These are phyloP conservation scores for Notolabrus celidotus DNA, from an alignment of 2,797 vertebrate species.

Conservation along the genomic window DNA sequence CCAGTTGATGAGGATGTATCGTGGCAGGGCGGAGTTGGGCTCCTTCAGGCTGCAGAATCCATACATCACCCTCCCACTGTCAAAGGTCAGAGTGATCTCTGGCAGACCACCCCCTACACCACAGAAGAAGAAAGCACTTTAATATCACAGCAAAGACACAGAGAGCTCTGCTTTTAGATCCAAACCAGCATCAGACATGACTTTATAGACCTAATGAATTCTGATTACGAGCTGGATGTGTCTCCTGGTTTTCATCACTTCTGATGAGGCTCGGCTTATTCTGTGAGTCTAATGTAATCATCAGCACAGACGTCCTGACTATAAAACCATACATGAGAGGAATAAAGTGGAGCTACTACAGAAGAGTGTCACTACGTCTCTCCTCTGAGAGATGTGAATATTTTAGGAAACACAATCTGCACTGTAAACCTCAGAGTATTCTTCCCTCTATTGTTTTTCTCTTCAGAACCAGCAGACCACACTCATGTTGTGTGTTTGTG, in stretches of 20 bases:
- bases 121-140: constrained; percentile 13
- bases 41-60: constrained; percentile 99
- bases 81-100: constrained; percentile 92
- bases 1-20: constrained; percentile 99
- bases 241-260: background rate
- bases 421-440: constrained; percentile 10
- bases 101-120: constrained; percentile 91
- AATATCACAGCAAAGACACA: background rate
- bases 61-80: constrained; percentile 95
- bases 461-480: constrained; percentile 3
- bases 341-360: constrained; percentile 13
- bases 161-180: too few relatives aligned
- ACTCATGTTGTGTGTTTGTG: constrained; percentile 3
- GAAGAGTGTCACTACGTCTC: constrained; percentile 5
- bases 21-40: constrained; percentile 90
- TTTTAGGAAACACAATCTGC: constrained; percentile 34
- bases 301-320: constrained; percentile 6
- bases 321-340: constrained; percentile 1
- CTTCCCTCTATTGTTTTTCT: background rate
- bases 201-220: background rate
- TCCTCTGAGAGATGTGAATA: constrained; percentile 32
- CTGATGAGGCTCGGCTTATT: background rate
- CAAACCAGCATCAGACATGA: background rate
- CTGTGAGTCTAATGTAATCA: constrained; percentile 49
- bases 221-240: background rate